Evolutionary conservation across 2,888 invertebrate genomes (phyloP), one percentile per base, ranked within the genome.

Genomic region (Meteorus cinctellus): DNA sequence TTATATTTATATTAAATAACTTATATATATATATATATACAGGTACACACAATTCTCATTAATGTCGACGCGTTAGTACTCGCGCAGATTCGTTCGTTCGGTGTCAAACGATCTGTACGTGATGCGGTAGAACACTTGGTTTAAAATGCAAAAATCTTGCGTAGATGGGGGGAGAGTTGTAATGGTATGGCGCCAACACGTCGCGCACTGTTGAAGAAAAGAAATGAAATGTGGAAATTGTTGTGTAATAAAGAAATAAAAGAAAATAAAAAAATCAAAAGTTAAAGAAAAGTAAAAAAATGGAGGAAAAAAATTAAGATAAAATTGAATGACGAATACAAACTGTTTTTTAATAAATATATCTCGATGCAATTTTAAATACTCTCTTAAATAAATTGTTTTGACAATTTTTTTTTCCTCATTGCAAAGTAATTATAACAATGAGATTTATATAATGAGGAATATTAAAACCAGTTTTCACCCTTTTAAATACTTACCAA

Each of bases 51-150:
- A 63, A 31, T 34, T 63, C 63, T 63, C 31, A 34, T 63, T 63
- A 63, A 31, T 31, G 34, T n/a, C 14, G 4, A 14, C 31, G 63
- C 63, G 63, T 34, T 31, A 0, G 29, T n/a, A 0, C 19, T 55
- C 45, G 8, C 51, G 68, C 29, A 19, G 19, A 68, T 41, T 55
- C 24, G 27, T 16, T 31, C 45, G 8, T 51, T 55, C 45, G 2
- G 24, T 68, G 68, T 45, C 29, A 55, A 55, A 68, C 29, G 55
- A 68, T 68, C 68, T 68, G 68, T 31, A 68, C 31, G 68, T 68
- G 48, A 68, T 68, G 68, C 34, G 48, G 48, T 8, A 68, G n/a
- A 19, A 31, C 12, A 41, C 55, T 63, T 3, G 63, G 29, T 68
- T 68, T 51, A 51, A 48, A 68, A 68, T 68, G 48, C 24, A 68